Conservation (phyloP, 2,888 invertebrate species). For the Lochmaea crataegi region DNA sequence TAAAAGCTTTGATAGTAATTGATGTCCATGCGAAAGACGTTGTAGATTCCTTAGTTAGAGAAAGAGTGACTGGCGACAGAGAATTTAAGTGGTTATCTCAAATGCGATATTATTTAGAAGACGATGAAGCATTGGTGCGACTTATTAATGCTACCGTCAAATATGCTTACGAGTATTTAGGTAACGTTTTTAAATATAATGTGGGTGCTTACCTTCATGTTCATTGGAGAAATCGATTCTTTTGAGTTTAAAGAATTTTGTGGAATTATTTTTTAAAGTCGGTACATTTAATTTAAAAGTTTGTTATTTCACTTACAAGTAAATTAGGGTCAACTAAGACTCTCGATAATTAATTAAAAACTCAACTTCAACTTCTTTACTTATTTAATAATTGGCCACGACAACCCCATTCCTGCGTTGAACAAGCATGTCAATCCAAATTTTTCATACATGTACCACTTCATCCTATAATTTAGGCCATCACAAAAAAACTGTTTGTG, state of each 20-base stretch:
- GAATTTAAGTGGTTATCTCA: constrained; percentile 91
- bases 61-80: constrained; percentile 74
- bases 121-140: constrained; percentile 75
- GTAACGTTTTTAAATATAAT: constrained; percentile 30
- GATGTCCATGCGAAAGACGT: constrained; percentile 90
- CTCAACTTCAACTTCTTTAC: too few relatives aligned
- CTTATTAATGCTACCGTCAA: constrained; percentile 83
- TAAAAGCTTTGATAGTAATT: constrained; percentile 85
- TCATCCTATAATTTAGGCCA: too few relatives aligned
- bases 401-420: too few relatives aligned
- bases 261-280: background rate
- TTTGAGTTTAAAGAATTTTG: too few relatives aligned
- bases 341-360: too few relatives aligned
- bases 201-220: background rate
- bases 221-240: background rate
- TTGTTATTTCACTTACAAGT: too few relatives aligned
- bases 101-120: constrained; percentile 78
- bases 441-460: too few relatives aligned
- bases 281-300: too few relatives aligned
- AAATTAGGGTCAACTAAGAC: too few relatives aligned
- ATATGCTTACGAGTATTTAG: constrained; percentile 88
- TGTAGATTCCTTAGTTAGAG: constrained; percentile 73
- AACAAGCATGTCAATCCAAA: too few relatives aligned
- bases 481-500: too few relatives aligned
- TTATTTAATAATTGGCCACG: too few relatives aligned